These are phyloP conservation scores for Motacilla tschutschensis DNA, from an alignment of 2,113 vertebrate species.

Conservation along the genomic window DNA sequence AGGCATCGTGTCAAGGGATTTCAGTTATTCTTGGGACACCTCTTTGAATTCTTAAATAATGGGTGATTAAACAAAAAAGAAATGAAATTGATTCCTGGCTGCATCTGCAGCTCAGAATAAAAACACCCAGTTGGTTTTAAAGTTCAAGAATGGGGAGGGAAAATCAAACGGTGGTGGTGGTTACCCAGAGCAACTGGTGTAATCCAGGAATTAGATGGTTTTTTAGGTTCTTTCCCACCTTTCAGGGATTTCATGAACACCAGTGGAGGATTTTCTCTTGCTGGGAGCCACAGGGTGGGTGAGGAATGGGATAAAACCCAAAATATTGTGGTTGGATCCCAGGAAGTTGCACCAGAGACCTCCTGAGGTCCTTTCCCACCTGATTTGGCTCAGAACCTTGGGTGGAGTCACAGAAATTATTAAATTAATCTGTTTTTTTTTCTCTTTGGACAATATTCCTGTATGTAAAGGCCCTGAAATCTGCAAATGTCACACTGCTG, in stretches of 20 bases:
- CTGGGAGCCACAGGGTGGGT: not conserved
- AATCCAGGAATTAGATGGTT: too few relatives aligned
- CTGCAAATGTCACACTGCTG: not conserved
- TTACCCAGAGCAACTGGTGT: accelerated
- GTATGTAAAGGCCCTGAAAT: not conserved
- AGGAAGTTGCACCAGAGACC: not conserved
- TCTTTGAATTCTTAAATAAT: not conserved
- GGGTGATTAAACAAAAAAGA: not conserved
- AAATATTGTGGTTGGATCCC: not conserved
- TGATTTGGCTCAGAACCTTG: not conserved
- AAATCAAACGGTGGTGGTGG: not conserved
- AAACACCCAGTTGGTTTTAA: not conserved
- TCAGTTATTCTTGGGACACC: not conserved
- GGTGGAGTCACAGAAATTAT: not conserved
- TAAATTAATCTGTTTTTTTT: not conserved
- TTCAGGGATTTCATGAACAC: not conserved
- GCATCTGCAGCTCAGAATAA: not conserved
- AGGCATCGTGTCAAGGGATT: not conserved
- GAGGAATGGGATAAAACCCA: not conserved
- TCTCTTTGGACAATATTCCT: not conserved
- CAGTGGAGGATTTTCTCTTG: not conserved
- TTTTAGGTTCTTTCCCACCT: not conserved
- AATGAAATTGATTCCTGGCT: not conserved
- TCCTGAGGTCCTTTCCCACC: not conserved
- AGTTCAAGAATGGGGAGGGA: not conserved